phyloP scores from a whole-genome alignment of 2,888 invertebrate species.

The Bombylius major region DNA sequence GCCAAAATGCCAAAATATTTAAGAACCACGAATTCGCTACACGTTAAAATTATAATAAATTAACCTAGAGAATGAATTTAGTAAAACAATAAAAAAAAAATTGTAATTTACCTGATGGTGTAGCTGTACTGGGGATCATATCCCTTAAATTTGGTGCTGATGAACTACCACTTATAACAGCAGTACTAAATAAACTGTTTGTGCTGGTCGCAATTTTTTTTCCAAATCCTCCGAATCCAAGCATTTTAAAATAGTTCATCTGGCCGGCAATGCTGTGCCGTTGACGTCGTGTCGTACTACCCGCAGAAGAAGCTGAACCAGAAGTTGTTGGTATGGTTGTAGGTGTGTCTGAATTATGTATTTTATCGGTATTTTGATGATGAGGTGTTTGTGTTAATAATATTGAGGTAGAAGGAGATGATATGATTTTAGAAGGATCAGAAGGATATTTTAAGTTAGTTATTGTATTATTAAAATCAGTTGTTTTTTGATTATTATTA shows the following conservation, averaged over 20 bases:
- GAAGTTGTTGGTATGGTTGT: constrained; percentile 17
- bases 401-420: no score
- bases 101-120: constrained; percentile 56
- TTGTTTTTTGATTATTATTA: no score
- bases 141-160: constrained; percentile 83
- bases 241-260: constrained; percentile 86
- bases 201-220: constrained; percentile 55
- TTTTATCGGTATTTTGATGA: constrained; percentile 18
- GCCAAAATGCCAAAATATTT: no score
- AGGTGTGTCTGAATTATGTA: constrained; percentile 32
- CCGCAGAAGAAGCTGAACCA: constrained; percentile 28
- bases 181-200: constrained; percentile 87
- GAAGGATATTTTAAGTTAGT: no score
- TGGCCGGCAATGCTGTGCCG: constrained; percentile 93
- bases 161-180: constrained; percentile 89
- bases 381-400: constrained; percentile 10
- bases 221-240: constrained; percentile 59
- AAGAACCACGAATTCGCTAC: no score
- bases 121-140: constrained; percentile 65
- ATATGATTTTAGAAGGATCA: no score
- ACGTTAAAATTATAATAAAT: no score
- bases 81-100: no score
- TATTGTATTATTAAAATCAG: no score
- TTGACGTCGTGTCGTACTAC: constrained; percentile 59
- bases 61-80: no score